These are phyloP conservation scores for Meteorus cinctellus DNA, from an alignment of 2,888 invertebrate species.

Conservation along the genomic window DNA sequence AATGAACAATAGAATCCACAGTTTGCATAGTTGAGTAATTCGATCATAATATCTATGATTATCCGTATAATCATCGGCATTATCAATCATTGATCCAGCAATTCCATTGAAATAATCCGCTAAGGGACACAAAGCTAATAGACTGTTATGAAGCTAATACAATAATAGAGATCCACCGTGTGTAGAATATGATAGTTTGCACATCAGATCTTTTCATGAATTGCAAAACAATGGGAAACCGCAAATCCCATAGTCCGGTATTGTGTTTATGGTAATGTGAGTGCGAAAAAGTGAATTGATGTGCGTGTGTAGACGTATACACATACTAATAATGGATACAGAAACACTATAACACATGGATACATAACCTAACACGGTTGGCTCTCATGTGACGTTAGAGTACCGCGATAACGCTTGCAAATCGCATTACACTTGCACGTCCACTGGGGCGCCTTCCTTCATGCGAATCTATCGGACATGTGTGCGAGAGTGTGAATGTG, in stretches of 20 bases:
- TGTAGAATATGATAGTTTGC: neutral
- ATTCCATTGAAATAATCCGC: neutral
- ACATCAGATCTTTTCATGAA: slow-evolving; percentile 42
- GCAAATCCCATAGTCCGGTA: slow-evolving; percentile 47
- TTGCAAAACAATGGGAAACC: slow-evolving; percentile 61
- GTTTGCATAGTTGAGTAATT: neutral
- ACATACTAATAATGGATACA: neutral
- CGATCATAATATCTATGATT: neutral
- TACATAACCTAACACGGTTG: neutral
- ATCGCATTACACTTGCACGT: slow-evolving; percentile 66
- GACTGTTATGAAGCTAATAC: slow-evolving; percentile 42
- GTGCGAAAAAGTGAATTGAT: slow-evolving; percentile 18
- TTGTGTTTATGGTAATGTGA: slow-evolving; percentile 67
- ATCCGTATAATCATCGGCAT: neutral
- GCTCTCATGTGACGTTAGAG: slow-evolving; percentile 57
- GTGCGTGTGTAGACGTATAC: neutral
- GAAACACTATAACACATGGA: neutral
- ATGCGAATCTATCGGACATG: neutral
- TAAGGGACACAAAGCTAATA: neutral
- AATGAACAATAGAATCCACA: neutral
- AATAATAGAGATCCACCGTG: slow-evolving; percentile 45
- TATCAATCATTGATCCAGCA: neutral
- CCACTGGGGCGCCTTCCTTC: slow-evolving; percentile 39
- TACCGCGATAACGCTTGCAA: slow-evolving; percentile 70
- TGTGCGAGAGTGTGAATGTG: neutral